Base-by-base conservation (phyloP, 2,888 invertebrate species). In the Digitonthophagus gazella region DNA sequence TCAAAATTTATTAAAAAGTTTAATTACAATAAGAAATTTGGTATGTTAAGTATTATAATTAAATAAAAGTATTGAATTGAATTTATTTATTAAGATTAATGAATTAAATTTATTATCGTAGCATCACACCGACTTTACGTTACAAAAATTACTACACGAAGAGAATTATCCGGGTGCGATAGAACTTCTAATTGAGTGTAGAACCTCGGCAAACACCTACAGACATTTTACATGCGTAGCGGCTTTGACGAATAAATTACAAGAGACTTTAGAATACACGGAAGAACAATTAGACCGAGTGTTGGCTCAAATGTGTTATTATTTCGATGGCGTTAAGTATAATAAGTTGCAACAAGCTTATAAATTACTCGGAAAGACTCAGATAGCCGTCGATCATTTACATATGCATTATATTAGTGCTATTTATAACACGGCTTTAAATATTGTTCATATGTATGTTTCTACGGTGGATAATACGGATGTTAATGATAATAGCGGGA, bases 371-470 rank as follows among this genome's bases (percentile, higher is more conserved):
- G 96, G 96, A 0, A 98, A 98, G 83, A 94, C 93, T 0, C 91
- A 96, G 82, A 91, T 92, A 1, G 95, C 96, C 0, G 81, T 83
- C 58, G 97, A 98, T 81, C 96, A 97, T 80, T 82, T 98, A 6
- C 95, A 96, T 75, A 96, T 98, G 89, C 96, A 97, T 80, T 97
- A 95, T 77, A 93, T 96, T 0, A 95, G 95, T 56, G 93, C 96
- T 0, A 93, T 98, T 14, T 97, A 94, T 74, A 92, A 91, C 71
- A 89, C 91, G 0, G 91, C 95, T 0, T 87, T 86, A 72, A 85
- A 84, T 2, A 85, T 86, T 1, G 80, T 87, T 0, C 85, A 82
- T 75, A 86, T 83, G 65, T 88, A 82, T 78, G 84, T 82, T 70
- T 84, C 83, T 64, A 81, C 82, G 4, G 73, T 77, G 0, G 81